Evolutionary conservation across 1,140 invertebrate genomes (phyloP).

Genomic region (Galleria mellonella): DNA sequence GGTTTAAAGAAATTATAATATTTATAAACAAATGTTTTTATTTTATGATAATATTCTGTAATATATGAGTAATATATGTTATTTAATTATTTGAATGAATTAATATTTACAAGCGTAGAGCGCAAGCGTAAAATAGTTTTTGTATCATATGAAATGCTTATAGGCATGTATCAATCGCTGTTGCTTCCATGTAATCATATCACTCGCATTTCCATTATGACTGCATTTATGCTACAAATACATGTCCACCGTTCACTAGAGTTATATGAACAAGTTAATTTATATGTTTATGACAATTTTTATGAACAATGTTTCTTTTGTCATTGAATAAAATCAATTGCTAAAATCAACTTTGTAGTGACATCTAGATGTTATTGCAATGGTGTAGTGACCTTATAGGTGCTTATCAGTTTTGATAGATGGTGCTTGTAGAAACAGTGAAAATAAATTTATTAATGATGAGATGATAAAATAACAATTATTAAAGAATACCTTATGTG

Average conservation of each 20-base stretch:
- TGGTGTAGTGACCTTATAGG: not conserved
- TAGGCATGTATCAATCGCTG: constrained; percentile 27
- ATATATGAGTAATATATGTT: constrained; percentile 44
- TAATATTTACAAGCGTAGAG: constrained; percentile 32
- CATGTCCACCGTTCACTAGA: not conserved
- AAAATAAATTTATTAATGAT: not conserved
- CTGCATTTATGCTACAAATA: not conserved
- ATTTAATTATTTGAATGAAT: constrained; percentile 47
- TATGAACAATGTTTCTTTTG: not conserved
- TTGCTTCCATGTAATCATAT: constrained; percentile 24
- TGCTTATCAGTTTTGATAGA: not conserved
- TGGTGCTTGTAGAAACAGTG: not conserved
- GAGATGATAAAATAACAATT: too few relatives aligned
- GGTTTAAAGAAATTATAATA: constrained; percentile 32
- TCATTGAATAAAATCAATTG: not conserved
- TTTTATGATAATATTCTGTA: constrained; percentile 41
- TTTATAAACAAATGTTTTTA: constrained; percentile 43
- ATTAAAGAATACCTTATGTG: too few relatives aligned
- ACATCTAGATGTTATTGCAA: not conserved
- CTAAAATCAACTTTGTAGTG: not conserved
- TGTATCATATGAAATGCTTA: constrained; percentile 27
- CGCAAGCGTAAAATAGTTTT: constrained; percentile 20
- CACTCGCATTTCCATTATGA: constrained; percentile 1
- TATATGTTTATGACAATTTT: too few relatives aligned
- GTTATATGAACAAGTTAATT: not conserved